A percentile compares a stretch with the other conserved stretches of the same genome.
Conservation (phyloP, 2,797 vertebrate genomes). For the Orientallactaga sibirica region DNA sequence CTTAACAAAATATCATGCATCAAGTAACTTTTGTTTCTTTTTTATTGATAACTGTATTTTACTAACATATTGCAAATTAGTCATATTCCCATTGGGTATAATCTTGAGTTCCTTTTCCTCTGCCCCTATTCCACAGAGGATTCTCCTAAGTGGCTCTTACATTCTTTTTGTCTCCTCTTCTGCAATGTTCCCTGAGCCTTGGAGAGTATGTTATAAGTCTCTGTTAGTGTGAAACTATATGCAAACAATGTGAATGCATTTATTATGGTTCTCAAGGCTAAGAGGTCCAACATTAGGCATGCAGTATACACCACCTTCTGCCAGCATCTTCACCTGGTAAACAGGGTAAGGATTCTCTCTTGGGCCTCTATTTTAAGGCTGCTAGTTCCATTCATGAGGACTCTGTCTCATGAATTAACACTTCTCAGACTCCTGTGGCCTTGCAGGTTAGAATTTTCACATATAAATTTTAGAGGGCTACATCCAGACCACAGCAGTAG, state of each 20-base stretch:
- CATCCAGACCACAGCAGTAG: background rate
- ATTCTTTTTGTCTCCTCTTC: too few relatives aligned
- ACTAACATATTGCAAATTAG: too few relatives aligned
- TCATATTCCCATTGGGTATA: too few relatives aligned
- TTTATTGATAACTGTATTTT: too few relatives aligned
- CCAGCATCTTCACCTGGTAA: background rate
- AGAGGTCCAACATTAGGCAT: background rate
- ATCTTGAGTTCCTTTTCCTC: too few relatives aligned
- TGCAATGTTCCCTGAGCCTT: too few relatives aligned
- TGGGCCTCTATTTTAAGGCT: background rate
- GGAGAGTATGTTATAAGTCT: too few relatives aligned
- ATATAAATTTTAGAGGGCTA: background rate
- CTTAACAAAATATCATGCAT: background rate
- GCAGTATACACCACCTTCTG: background rate
- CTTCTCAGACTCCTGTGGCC: background rate
- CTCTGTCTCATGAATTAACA: background rate
- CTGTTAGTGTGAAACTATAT: too few relatives aligned
- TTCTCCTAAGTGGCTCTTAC: too few relatives aligned
- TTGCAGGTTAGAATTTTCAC: background rate
- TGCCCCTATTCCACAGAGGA: too few relatives aligned
- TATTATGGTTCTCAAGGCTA: background rate
- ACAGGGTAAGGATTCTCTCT: background rate
- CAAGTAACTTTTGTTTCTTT: background rate
- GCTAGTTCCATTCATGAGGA: background rate
- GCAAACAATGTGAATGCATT: background rate